Base-by-base conservation (phyloP, 2,888 invertebrate genomes). In the Apamea epomidion region DNA sequence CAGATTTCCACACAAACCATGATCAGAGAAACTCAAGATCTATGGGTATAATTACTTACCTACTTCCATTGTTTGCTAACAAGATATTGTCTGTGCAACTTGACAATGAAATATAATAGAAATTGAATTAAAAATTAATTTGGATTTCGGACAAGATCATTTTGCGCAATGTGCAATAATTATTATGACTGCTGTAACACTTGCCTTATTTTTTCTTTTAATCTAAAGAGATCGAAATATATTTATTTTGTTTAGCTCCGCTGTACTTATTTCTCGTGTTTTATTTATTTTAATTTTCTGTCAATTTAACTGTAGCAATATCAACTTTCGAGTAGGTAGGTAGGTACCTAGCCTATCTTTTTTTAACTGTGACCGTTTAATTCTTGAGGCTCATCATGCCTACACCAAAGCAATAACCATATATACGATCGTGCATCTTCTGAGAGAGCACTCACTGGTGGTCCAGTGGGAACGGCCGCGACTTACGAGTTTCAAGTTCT, bases 1-100 rank as follows among this genome's bases (percentile, higher is more conserved):
- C 74, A 62, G 71, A 80, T 88, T 87, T 80, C 85, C 60, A 78
- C 76, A 86, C 73, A 75, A 81, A 71, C 54, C 74, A 76, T 81
- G 75, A 86, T 73, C 68, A 83, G 75, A 82, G 73, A 82, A 89
- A 90, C 81, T 80, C 60, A 58, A 83, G 65, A 79, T 69, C 48
- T 78, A 76, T 37, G 45, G 29, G 32, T 32, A 42, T 81, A 86
- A 82, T 87, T 84, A 88, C 82, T 25, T 70, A 87, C 80, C 29
- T 65, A 70, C 74, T 69, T 75, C 72, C 37, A 86, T 86, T 85
- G 65, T 87, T 88, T 81, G 81, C 71, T 60, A 78, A 89, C 42
- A 62, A 67, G 71, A 73, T 67, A 74, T 78, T 29, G 12, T 82
- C 83, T 87, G 73, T 14, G 29, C 65, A 87, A 90, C 29, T 62